Evolutionary conservation across 2,797 vertebrate species (phyloP).

Genomic region (Falco columbarius): DNA sequence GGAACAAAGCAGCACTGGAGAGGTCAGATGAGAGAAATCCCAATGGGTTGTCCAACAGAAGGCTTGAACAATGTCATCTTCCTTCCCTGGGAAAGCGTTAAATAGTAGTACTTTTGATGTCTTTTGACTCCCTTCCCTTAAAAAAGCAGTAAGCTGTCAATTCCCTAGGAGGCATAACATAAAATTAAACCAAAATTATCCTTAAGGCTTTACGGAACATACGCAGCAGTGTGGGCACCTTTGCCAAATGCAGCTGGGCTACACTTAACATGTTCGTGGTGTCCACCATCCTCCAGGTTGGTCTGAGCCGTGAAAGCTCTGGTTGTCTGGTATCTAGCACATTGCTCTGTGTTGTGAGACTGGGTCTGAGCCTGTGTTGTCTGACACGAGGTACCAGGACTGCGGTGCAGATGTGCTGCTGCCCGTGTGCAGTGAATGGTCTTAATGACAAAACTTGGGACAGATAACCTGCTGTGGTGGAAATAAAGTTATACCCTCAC

Average conservation of each 20-base stretch:
- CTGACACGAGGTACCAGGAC: not conserved
- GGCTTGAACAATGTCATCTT: not conserved
- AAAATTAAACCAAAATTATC: not conserved
- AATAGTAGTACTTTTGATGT: not conserved
- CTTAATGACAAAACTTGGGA: not conserved
- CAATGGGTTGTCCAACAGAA: not conserved
- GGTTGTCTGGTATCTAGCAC: fast-evolving
- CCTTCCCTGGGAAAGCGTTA: not conserved
- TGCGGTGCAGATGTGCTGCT: too few relatives aligned
- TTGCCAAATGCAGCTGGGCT: not conserved
- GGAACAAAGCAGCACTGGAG: not conserved
- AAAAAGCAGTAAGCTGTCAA: not conserved
- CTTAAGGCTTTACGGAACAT: not conserved
- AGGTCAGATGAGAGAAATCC: not conserved
- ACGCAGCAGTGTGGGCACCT: not conserved
- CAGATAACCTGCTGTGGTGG: not conserved
- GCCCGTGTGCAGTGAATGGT: not conserved
- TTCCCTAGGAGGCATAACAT: not conserved
- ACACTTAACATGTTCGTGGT: not conserved
- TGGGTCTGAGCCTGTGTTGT: not conserved
- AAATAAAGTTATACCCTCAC: not conserved
- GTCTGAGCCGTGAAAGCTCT: not conserved
- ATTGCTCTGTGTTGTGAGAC: fast-evolving
- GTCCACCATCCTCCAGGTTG: not conserved
- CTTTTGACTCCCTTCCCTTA: not conserved